Evolutionary conservation across 2,113 vertebrate species (phyloP), one percentile per base, ranked within the genome.

Genomic region (Myodes glareolus): DNA sequence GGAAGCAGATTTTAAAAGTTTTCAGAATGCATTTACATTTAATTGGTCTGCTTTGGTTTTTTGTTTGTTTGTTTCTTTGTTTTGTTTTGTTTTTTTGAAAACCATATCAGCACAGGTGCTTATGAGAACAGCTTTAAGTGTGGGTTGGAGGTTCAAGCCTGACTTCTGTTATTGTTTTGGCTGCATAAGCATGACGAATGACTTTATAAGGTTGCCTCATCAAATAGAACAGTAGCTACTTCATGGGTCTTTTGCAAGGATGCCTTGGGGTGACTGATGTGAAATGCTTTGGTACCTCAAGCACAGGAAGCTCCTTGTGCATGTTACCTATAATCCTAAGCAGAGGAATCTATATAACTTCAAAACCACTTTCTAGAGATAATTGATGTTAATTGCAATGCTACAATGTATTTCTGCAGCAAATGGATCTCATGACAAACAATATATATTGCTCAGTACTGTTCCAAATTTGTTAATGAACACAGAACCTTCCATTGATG

Each of bases 1-100:
- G 68, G 95, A 95, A 95, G 52, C 23, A 19, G 72, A 81, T 65
- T 85, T 50, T 58, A 82, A 63, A 16, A 50, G 65, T 87, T 88
- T 7, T 45, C 50, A 76, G 63, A 36, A 80, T 39, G 63, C 0
- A 17, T 47, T 82, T 78, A 67, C 21, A 10, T 58, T 58, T 68
- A 95, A 72, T 52, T 33, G 5, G 8, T 84, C 55, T 84, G 58
- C 13, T 65, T 72, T 88, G 10, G 72, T 67, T 31, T 95, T 11
- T 95, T 80, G 25, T 76, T 78, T 16, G 13, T 77, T 47, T 16
- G 16, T 76, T 76, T 13, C 13, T 75, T 75, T 17, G n/a, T 75
- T 42, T 13, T 6, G 16, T 55, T 55, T 77, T 77, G 23, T 76
- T 29, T 27, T 31, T 12, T 7, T 47, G 2, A 36, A 87, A 73